Base-by-base conservation (phyloP, 2,888 invertebrate species). In the Acleris literana region DNA sequence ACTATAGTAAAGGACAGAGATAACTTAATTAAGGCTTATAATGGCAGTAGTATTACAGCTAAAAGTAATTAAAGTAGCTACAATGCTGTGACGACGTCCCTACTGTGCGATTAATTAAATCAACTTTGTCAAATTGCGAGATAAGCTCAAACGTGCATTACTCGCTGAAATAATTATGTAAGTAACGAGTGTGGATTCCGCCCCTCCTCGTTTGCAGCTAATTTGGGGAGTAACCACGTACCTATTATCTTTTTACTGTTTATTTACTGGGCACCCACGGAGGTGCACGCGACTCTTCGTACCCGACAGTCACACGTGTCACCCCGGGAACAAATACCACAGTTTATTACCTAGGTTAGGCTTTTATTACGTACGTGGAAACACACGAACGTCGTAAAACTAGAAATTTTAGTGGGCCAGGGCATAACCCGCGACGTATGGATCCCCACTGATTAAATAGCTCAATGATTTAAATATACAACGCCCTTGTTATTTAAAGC, bases 301-400 rank as follows among this genome's bases (percentile, higher is more conserved):
- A 43, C 29, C 13, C 33, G 11, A 55, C 20, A 54, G 20, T 52
- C 20, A 20, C 20, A 13, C n/a, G 6, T 6, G 11, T 29, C 55
- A 3, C 61, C 46, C 56, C 61, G 22, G 46, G 60, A 20, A 44
- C 61, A 56, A 66, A 66, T 66, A 48, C 61, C 61, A 39, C 52
- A 52, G 46, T 66, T 66, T 66, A 66, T 62, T 61, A 62, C 46
- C 56, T 66, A 62, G 57, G 52, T 25, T 48, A 56, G 65, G 66
- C 52, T 66, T 56, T 66, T 62, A 66, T 62, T 52, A 56, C 39
- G 29, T 33, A 44, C 51, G 51, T 61, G 51, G 60, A 65, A 65
- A 54, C 54, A 64, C 54, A 51, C 20, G 51, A 55, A 43, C 56
- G 44, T 64, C 59, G 53, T 56, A 60, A 60, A 65, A 49, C 57